Evolutionary conservation across 1,140 invertebrate genomes (phyloP).

Genomic region (Leptinotarsa lineolata): DNA sequence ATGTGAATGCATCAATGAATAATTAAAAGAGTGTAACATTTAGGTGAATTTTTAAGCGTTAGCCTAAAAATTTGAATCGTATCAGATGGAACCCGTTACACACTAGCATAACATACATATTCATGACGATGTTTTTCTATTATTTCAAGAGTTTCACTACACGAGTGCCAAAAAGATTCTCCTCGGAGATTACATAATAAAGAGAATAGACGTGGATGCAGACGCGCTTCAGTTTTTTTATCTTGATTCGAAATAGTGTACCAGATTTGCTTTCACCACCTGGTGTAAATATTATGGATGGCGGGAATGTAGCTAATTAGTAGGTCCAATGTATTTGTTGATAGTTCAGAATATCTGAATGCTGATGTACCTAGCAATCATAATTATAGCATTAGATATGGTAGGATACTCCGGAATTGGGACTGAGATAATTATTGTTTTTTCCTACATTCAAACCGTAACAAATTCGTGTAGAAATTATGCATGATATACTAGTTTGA

Average conservation of each 20-base stretch:
- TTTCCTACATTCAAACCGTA: not conserved
- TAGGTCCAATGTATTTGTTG: slow-evolving; percentile 5
- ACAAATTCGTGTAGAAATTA: not conserved
- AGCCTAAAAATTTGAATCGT: slow-evolving; percentile 1
- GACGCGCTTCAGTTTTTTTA: not conserved
- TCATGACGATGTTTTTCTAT: not conserved
- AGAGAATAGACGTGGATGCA: not conserved
- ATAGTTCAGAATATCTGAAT: slow-evolving; percentile 1
- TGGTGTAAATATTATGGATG: not conserved
- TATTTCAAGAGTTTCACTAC: slow-evolving; percentile 10
- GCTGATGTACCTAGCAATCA: not conserved
- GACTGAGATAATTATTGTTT: not conserved
- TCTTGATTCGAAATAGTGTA: not conserved
- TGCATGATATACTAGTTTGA: too few relatives aligned
- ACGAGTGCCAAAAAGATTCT: slow-evolving; percentile 17
- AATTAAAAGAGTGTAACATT: slow-evolving; percentile 18
- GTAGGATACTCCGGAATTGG: not conserved
- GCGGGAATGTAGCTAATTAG: not conserved
- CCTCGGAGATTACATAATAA: slow-evolving; percentile 10
- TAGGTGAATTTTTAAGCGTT: slow-evolving; percentile 18
- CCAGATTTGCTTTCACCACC: slow-evolving; percentile 4
- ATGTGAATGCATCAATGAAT: slow-evolving; percentile 8
- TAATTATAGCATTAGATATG: slow-evolving; percentile 1
- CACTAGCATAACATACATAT: slow-evolving; percentile 16
- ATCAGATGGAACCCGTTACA: slow-evolving; percentile 15